Base-by-base conservation (phyloP, 2,797 vertebrate species). In the Spinibarbus caldwelli region DNA sequence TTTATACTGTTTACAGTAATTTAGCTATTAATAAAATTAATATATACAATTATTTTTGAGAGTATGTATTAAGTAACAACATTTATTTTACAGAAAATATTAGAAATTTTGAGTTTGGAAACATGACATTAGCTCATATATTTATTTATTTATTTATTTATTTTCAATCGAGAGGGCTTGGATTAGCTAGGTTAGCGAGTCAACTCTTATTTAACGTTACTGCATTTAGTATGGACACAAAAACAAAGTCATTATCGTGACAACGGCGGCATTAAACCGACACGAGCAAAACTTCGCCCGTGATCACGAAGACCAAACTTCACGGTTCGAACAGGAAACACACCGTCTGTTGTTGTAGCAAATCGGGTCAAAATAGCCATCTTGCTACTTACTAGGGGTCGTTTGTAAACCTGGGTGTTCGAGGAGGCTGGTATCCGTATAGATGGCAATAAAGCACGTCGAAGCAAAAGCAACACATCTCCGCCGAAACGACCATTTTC, bases 381-480 rank as follows among this genome's bases (percentile, higher is more conserved):
- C 43, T 52, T 87, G 88, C 89, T 93, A 95, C 95, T 96, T 93
- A 99, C 98, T 97, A 99, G 93, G 98, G 97, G 94, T 99, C 98
- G 92, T 98, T 99, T 96, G 98, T 98, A 96, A 99, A 99, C 95
- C 98, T 97, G 93, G 98, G 98, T 94, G 97, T 97, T 95, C 97
- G 96, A 91, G 98, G 98, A 93, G 98, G 97, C 95, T 99, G 97
- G 96, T 98, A 99, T 94, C 98, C 98, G 90, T 99, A 98, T 90
- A 99, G 97, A 96, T 99, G 97, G 95, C 97, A 98, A 97, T 98
- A 98, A 94, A 99, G 97, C 94, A 98, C 97, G 94, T 98, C 97
- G 95, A 99, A 98, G 94, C 97, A 99, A 96, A 99, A 99, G 96
- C 97, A 98, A 95, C 97, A 98, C 97, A 99, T 99, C 96, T 99